These are phyloP conservation scores for Steatornis caripensis DNA, from an alignment of 2,113 vertebrate genomes.

Conservation along the genomic window DNA sequence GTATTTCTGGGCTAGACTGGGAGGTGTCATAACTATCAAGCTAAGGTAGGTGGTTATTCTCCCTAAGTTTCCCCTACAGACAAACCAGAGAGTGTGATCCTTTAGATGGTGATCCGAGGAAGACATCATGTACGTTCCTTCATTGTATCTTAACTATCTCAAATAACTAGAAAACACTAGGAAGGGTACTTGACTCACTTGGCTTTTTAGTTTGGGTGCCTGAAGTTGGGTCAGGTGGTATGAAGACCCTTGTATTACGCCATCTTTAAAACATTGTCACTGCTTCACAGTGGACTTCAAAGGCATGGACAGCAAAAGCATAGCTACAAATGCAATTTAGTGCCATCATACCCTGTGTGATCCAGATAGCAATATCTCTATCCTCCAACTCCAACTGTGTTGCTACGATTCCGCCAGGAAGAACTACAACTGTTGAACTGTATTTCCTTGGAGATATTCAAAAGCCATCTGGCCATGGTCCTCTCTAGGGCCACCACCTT, in stretches of 20 bases:
- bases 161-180: background rate
- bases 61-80: background rate
- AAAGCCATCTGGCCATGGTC: background rate
- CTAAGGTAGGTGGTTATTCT: background rate
- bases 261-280: background rate
- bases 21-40: background rate
- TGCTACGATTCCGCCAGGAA: background rate
- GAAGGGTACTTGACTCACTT: background rate
- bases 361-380: background rate
- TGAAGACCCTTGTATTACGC: background rate
- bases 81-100: background rate
- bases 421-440: background rate
- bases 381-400: background rate
- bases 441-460: background rate
- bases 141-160: background rate
- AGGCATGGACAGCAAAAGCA: background rate
- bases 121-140: background rate
- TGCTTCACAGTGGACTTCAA: background rate
- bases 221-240: background rate
- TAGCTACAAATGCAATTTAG: background rate
- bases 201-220: background rate
- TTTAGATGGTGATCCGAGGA: background rate
- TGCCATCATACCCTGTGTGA: background rate
- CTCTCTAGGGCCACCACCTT: background rate
- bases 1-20: background rate